These are phyloP conservation scores for Colletes collaris DNA, from an alignment of 2,888 invertebrate genomes.

Conservation along the genomic window DNA sequence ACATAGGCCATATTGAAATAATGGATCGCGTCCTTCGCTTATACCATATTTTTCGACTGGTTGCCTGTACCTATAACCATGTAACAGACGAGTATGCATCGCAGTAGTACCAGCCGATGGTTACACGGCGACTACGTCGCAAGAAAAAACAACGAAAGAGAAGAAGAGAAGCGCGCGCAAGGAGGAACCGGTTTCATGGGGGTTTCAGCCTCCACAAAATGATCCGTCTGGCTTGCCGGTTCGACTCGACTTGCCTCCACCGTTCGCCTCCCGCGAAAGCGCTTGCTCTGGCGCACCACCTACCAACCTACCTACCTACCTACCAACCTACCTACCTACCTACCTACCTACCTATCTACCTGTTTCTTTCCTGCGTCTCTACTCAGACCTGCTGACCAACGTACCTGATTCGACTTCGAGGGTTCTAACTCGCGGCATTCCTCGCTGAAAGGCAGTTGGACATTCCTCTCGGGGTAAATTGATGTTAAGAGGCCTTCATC, in stretches of 20 bases:
- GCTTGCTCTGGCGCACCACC: conserved; percentile 69
- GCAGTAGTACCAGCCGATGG: conserved; percentile 61
- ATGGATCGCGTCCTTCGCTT: conserved; percentile 38
- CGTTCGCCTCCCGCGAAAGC: conserved; percentile 49
- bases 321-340: conserved; percentile 58
- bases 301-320: conserved; percentile 65
- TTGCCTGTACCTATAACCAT: conserved; percentile 33
- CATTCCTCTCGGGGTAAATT: conserved; percentile 46
- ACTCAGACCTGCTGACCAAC: conserved; percentile 56
- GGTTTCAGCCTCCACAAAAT: conserved; percentile 74
- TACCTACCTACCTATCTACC: conserved; percentile 48
- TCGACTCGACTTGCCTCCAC: conserved; percentile 50
- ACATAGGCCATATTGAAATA: conserved; percentile 12
- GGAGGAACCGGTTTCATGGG: conserved; percentile 75
- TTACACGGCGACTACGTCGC: conserved; percentile 58
- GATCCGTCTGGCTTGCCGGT: conserved; percentile 74
- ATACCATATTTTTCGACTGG: conserved; percentile 33
- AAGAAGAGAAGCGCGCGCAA: conserved; percentile 44
- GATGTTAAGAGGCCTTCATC: not conserved
- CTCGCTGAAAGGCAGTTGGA: conserved; percentile 38
- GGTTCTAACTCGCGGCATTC: conserved; percentile 65
- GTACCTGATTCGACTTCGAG: conserved; percentile 56
- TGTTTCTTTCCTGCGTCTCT: conserved; percentile 35
- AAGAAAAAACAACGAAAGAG: conserved; percentile 29
- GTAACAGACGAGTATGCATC: conserved; percentile 38